Base-by-base conservation (phyloP, 2,113 vertebrate species). In the Cyprinodon variegatus region DNA sequence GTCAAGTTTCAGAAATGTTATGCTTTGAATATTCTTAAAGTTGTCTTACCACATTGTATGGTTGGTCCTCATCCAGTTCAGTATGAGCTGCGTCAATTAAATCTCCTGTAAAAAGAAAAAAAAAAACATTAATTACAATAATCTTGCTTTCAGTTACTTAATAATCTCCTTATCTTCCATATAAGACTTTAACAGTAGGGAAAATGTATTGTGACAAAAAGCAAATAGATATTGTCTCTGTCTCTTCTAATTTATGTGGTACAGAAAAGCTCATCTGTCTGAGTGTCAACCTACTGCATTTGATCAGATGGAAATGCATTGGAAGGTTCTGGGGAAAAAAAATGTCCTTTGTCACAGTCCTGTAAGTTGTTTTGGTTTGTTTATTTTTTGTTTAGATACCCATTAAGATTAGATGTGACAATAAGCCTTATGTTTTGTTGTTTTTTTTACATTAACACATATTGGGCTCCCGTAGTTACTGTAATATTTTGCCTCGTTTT, bases 1-100 rank as follows among this genome's bases (percentile, higher is more conserved):
- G 1, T 29, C 29, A 61, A 8, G 1, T 50, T 62, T 65, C 0
- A 71, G 9, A 11, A 61, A 12, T 43, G 3, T 65, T n/a, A 40
- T 63, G 1, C 20, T 62, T 66, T 60, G 9, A 3, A 73, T 45
- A 0, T n/a, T 68, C 65, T 62, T 75, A 62, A 22, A 9, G 38
- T 45, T 7, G 8, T 61, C 76, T 80, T 80, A 91, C 86, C 83
- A 17, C 6, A 57, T 39, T 14, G 9, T 6, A 71, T 9, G 7
- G 38, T 17, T 72, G 75, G 70, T 63, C 61, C 38, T 37, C 68
- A 15, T 74, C 43, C 37, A 62, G 8, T 29, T 74, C 64, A 75
- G 3, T 22, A 37, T 15, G 57, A 53, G 0, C 37, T 11, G n/a
- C 73, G 43, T n/a, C 43, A 4, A 40, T 12, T 43, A 22, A 45